phyloP scores from a whole-genome alignment of 2,888 invertebrate species.

The Hypsopygia costalis region DNA sequence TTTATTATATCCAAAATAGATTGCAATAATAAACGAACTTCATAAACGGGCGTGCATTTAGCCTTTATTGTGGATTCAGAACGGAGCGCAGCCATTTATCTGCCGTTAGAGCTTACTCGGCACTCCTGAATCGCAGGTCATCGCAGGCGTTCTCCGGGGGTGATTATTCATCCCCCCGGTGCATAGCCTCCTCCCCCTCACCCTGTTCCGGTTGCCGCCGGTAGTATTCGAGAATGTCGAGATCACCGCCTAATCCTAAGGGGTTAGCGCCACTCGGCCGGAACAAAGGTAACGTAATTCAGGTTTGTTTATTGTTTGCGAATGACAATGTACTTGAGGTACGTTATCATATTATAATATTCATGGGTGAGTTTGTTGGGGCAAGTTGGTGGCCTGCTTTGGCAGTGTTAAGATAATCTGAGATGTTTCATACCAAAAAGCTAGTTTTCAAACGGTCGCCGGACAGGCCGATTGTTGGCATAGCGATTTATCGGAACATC shows the following conservation, averaged over 20 bases:
- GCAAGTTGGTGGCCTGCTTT: no score
- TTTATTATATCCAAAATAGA: no score
- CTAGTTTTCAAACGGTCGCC: no score
- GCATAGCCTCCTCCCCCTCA: background rate
- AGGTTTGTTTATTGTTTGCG: slow-evolving; percentile 7
- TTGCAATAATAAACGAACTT: background rate
- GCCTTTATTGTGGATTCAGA: slow-evolving; percentile 11
- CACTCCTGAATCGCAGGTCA: slow-evolving; percentile 12
- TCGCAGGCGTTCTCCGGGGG: slow-evolving; percentile 4
- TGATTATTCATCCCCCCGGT: slow-evolving; percentile 9
- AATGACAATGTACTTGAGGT: slow-evolving; percentile 2
- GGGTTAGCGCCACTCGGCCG: slow-evolving; percentile 3
- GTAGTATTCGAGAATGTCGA: background rate
- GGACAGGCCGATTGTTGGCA: no score
- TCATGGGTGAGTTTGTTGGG: no score
- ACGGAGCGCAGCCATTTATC: slow-evolving; percentile 12
- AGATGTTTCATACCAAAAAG: no score
- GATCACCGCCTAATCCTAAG: slow-evolving; percentile 8
- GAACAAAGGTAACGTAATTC: slow-evolving; percentile 5
- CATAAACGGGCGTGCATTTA: background rate
- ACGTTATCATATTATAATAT: no score
- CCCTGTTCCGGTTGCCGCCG: background rate
- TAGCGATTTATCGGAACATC: no score
- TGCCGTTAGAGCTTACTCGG: slow-evolving; percentile 12
- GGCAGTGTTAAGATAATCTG: no score